Base-by-base conservation (phyloP, 2,797 vertebrate species). In the Crypturellus tataupa region DNA sequence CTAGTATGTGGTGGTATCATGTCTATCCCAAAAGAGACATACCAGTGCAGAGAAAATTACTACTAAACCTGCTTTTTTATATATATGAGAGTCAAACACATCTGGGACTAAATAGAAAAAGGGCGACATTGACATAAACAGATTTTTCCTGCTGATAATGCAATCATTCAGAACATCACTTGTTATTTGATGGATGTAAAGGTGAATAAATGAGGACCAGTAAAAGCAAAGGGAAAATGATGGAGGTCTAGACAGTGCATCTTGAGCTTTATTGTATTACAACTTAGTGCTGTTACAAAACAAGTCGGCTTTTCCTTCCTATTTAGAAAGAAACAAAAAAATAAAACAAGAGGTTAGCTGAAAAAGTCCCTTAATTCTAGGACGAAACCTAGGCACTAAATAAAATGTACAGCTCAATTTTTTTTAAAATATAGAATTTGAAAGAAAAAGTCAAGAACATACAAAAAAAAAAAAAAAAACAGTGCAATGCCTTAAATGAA, bases 131-230 rank as follows among this genome's bases (percentile, higher is more conserved):
- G 89, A 91, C 4, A 5, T 85, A 75, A 76, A 60, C 70, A 89
- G 89, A 96, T 92, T 60, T 60, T 64, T 65, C 39, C 60, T 82
- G 42, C 56, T 94, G 95, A 92, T 92, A 94, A 92, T 67, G 80
- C 40, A 18, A 85, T 33, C 37, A 58, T 56, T 71, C 40, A 72
- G 87, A 78, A 71, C 73, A 87, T 55, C 58, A 78, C 53, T 75
- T 68, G 37, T 85, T 87, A 68, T 65, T 58, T 65, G 19, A 65
- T n/a, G 65, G 11, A 2, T 44, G 13, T n/a, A 39, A 90, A 77
- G 47, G 21, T 87, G 33, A 56, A 91, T 65, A 88, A 82, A 90
- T 29, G 23, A 86, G 29, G 33, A 76, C 69, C 40, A 75, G 53
- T 27, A 40, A 80, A 83, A 56, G 33, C 64, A 49, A 80, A 64